phyloP scores from a whole-genome alignment of 2,113 vertebrate species.

The Varanus salvator region DNA sequence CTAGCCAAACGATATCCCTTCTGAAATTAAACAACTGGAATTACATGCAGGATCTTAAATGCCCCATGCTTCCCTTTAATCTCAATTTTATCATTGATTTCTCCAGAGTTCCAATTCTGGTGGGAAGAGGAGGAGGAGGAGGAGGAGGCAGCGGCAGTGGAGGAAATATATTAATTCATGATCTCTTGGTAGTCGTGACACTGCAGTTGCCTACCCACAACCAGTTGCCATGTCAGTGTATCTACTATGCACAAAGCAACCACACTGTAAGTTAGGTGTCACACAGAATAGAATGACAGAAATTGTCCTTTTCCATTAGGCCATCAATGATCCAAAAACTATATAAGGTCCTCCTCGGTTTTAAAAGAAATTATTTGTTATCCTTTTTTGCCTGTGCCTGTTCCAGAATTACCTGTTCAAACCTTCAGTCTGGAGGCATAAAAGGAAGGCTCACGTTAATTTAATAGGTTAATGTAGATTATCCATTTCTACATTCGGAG shows the following conservation, averaged over 20 bases:
- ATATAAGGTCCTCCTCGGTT: neutral
- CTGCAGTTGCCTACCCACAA: neutral
- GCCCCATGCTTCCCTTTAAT: neutral
- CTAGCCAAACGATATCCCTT: neutral
- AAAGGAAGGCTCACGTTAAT: neutral
- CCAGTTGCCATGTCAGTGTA: neutral
- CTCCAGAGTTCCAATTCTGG: too few species aligned
- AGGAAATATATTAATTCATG: too few species aligned
- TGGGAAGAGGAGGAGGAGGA: too few species aligned
- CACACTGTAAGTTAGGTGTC: neutral
- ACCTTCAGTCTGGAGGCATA: neutral
- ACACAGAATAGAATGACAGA: neutral
- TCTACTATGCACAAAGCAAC: neutral
- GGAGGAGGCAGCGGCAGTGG: too few species aligned
- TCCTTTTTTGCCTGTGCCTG: neutral
- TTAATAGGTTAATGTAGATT: neutral
- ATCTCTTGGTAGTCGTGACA: neutral
- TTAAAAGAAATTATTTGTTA: neutral
- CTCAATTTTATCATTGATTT: too few species aligned
- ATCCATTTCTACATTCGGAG: neutral
- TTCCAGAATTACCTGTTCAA: neutral
- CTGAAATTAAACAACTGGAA: neutral
- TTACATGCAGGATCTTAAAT: neutral
- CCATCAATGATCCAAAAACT: neutral
- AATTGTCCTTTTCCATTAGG: neutral